Base-by-base conservation (phyloP, 2,113 vertebrate species). In the Epinephelus fuscoguttatus region DNA sequence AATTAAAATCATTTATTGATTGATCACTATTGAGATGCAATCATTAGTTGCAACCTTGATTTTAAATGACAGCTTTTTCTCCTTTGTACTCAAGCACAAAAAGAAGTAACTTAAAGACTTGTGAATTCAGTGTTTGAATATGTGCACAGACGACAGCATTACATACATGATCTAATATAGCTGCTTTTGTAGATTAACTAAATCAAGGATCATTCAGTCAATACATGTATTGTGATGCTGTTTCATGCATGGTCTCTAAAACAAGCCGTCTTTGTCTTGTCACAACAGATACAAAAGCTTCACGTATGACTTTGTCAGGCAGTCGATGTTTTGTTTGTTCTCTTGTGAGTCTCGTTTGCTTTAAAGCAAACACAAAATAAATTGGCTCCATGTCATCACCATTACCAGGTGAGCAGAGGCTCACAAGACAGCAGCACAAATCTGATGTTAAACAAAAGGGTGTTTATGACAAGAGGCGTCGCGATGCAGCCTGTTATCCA, bases 301-400 rank as follows among this genome's bases (percentile, higher is more conserved):
- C 82, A 80, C 62, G 64, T 70, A 49, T 52, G 68, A 81, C 82
- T 88, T 63, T 82, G 80, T 75, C 85, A 88, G 88, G 55, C 87
- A 77, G 75, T 66, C 81, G 5, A 21, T 84, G 75, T 82, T 93
- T 88, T 89, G 89, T 89, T 88, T 92, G 78, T 87, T 87, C 81
- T 90, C 71, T 74, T 67, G 23, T 75, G 55, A 87, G 76, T 93
- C 83, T 78, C 81, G 80, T 91, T 91, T 88, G 86, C 77, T 87
- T 87, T 82, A 82, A 82, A 90, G 85, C 78, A 74, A 89, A 89
- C 88, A 82, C 60, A 78, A 88, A 88, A 89, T 90, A 92, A 91
- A 94, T 90, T 91, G 87, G 81, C 88, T 94, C 57, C 55, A 25
- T 91, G 89, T 92, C 88, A 89, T 92, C 85, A 61, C 81, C 86